Percentiles rank a stretch among this genome's conserved stretches.
Evolutionary conservation across 2,797 vertebrate genomes (phyloP).

Genomic region (Crocidura indochinensis): DNA sequence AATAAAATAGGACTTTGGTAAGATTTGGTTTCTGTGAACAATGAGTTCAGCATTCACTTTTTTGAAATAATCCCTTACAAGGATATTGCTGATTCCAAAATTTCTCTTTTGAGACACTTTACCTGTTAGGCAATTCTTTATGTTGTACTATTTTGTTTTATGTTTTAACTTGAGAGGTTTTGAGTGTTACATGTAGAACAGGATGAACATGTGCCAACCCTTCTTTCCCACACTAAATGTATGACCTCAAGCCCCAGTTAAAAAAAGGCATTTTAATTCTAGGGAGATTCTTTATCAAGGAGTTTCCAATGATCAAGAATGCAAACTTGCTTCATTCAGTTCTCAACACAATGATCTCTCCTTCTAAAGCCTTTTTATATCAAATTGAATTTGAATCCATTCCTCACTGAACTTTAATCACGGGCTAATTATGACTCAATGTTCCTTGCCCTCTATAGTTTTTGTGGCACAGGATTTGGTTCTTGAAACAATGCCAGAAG

Average conservation of each 20-base stretch:
- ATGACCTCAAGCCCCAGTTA: conserved; percentile 4
- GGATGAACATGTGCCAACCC: background rate
- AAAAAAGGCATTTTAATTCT: conserved; percentile 13
- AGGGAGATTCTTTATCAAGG: conserved; percentile 50
- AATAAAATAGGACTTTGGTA: background rate
- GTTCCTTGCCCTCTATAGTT: background rate
- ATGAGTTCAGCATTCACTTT: background rate
- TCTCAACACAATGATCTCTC: background rate
- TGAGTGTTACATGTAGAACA: background rate
- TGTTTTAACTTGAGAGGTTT: conserved; percentile 4
- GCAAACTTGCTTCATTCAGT: conserved; percentile 14
- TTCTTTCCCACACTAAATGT: conserved; percentile 9
- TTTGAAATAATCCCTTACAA: background rate
- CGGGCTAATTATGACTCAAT: background rate
- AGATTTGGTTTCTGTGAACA: background rate
- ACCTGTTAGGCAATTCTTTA: background rate
- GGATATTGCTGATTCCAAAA: background rate
- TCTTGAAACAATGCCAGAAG: background rate
- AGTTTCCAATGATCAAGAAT: conserved; percentile 47
- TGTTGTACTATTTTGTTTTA: background rate
- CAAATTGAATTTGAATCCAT: conserved; percentile 54
- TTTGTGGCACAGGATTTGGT: background rate
- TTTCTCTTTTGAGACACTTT: background rate
- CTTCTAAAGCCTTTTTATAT: conserved; percentile 34
- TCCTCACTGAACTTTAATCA: conserved; percentile 29